Evolutionary conservation across 2,797 vertebrate species (phyloP), one percentile per base, ranked within the genome.

Genomic region (Tadarida brasiliensis): DNA sequence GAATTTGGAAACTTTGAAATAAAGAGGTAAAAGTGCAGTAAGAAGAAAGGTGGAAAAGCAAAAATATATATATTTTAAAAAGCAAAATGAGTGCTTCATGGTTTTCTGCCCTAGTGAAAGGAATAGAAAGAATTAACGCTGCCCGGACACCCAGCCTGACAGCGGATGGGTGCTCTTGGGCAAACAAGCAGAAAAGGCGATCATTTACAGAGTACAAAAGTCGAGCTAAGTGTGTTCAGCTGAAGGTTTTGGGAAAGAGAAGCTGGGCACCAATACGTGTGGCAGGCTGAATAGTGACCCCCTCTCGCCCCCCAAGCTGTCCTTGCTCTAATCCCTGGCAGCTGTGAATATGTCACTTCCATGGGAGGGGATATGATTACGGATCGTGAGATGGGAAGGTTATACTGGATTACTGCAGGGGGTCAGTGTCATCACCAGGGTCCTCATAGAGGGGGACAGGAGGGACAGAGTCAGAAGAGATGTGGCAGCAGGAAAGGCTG

Each of bases 1-100:
- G 49, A 83, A 73, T 84, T 86, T 84, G 65, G 57, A 90, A 93
- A 95, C 24, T 76, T 94, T 81, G 65, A 93, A 94, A 77, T 20
- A 87, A 96, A 85, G 68, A 92, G 68, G 24, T 78, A 84, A 59
- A 82, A 88, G 54, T 19, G 30, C 8, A 74, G 17, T 51, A 83
- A 77, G 74, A 91, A 80, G 35, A 44, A 87, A 77, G 90, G 90
- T 30, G 22, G 35, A 49, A 80, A 84, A 78, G 14, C 87, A 77
- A 39, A 47, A 54, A 67, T 33, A 28, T 44, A 44, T 44, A 44
- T 44, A 44, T 89, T 95, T 93, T 90, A 73, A 76, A 92, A 39
- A 39, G 9, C 5, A 82, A 56, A 95, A 33, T 20, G 28, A 83
- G 15, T 35, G 17, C 22, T 68, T 82, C 14, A 2, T 73, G 17